A percentile compares a stretch with the other conserved stretches of the same genome.
Conservation (phyloP, 2,113 vertebrate species). For the Uropsilus gracilis region DNA sequence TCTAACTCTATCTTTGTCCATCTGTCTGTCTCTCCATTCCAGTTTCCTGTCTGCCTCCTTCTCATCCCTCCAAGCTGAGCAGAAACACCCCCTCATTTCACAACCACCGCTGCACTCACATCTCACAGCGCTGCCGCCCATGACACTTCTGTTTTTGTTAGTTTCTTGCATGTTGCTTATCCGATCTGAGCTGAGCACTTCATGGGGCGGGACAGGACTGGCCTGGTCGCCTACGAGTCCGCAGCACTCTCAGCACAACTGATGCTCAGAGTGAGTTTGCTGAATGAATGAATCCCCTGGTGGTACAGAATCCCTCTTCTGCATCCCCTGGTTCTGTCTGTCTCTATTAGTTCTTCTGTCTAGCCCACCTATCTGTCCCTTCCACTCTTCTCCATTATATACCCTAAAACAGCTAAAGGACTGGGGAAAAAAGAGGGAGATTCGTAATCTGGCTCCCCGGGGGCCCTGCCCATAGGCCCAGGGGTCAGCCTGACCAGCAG, state of each 20-base stretch:
- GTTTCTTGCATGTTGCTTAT: neutral
- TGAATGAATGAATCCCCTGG: neutral
- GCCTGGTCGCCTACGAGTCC: neutral
- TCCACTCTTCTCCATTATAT: neutral
- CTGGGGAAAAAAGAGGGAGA: neutral
- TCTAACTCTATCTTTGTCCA: neutral
- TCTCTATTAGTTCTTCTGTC: neutral
- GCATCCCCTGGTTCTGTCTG: neutral
- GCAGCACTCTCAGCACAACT: neutral
- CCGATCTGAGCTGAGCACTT: neutral
- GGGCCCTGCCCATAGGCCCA: neutral
- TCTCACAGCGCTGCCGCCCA: neutral
- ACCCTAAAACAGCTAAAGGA: neutral
- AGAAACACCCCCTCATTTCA: neutral
- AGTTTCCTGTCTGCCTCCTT: neutral
- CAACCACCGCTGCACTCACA: neutral
- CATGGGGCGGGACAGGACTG: accelerated
- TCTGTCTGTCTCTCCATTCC: neutral
- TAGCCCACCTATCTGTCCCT: neutral
- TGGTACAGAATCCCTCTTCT: neutral
- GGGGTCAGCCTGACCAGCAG: neutral
- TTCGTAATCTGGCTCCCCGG: neutral
- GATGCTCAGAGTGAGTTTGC: neutral
- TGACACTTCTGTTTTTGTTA: neutral
- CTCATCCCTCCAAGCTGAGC: neutral